phyloP scores from a whole-genome alignment of 2,888 invertebrate genomes.

The Spilosoma lubricipeda region DNA sequence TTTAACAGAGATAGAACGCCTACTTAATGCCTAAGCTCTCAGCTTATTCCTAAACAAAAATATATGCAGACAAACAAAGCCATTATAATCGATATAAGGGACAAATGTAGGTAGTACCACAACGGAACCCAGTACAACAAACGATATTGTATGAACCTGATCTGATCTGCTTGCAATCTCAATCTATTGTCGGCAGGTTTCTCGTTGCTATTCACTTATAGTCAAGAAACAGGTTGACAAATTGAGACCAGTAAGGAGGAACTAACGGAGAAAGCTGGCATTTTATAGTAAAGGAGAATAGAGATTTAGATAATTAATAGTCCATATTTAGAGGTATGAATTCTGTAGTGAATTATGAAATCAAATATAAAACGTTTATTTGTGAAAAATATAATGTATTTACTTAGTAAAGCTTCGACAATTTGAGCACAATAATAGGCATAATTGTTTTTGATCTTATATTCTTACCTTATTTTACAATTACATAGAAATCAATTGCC shows the following conservation, averaged over 20 bases:
- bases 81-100: conserved; percentile 9
- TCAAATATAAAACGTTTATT: too few relatives aligned
- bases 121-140: conserved; percentile 5
- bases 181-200: conserved; percentile 48
- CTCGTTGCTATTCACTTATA: conserved; percentile 49
- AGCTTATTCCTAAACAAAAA: not conserved
- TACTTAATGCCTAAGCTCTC: not conserved
- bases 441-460: not conserved
- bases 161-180: conserved; percentile 43
- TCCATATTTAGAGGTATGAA: not conserved
- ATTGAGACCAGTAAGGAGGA: conserved; percentile 37
- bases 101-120: conserved; percentile 1
- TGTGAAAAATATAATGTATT: not conserved
- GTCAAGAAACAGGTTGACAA: conserved; percentile 49
- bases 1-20: not conserved
- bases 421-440: not conserved
- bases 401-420: not conserved
- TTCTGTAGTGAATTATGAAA: not conserved
- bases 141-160: conserved; percentile 25
- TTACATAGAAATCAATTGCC: not conserved
- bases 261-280: conserved; percentile 36
- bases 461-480: not conserved
- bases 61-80: not conserved
- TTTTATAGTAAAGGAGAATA: conserved; percentile 16
- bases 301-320: conserved; percentile 8